Evolutionary conservation across 1,140 invertebrate species (phyloP).

Genomic region (Hormaphis cornu): DNA sequence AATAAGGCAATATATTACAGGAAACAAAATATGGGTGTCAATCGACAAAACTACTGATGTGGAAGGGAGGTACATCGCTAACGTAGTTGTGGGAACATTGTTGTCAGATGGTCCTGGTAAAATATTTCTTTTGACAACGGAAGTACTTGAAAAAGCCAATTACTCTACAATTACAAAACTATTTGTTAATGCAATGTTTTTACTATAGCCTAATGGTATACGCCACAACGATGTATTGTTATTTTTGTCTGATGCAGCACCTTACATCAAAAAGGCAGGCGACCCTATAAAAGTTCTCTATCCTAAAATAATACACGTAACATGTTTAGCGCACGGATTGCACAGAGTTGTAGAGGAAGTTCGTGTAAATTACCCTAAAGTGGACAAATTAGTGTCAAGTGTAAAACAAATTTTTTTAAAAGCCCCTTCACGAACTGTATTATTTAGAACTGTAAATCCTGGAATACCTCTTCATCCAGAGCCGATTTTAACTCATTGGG

Average conservation of each 20-base stretch:
- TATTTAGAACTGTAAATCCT: conserved; percentile 36
- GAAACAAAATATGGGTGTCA: not conserved
- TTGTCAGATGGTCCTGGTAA: not conserved
- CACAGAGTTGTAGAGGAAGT: conserved; percentile 39
- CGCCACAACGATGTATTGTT: not conserved
- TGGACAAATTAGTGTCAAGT: conserved; percentile 37
- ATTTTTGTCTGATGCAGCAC: not conserved
- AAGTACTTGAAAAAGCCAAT: not conserved
- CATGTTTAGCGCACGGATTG: conserved; percentile 40
- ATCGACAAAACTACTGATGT: not conserved
- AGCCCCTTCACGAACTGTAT: conserved; percentile 34
- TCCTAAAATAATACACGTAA: conserved; percentile 38
- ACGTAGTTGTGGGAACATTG: not conserved
- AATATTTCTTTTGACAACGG: not conserved
- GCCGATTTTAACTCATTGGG: conserved; percentile 38
- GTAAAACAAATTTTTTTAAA: conserved; percentile 39
- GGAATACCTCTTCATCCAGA: conserved; percentile 37
- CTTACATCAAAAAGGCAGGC: conserved; percentile 39
- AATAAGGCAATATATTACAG: not conserved
- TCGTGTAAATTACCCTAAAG: conserved; percentile 34
- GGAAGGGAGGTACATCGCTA: not conserved
- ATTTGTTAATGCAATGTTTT: not conserved
- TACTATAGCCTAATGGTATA: not conserved
- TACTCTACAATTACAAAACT: not conserved
- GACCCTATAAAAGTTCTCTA: conserved; percentile 1